Base-by-base conservation (phyloP, 1,140 invertebrate species). In the Drosophila murphyi region DNA sequence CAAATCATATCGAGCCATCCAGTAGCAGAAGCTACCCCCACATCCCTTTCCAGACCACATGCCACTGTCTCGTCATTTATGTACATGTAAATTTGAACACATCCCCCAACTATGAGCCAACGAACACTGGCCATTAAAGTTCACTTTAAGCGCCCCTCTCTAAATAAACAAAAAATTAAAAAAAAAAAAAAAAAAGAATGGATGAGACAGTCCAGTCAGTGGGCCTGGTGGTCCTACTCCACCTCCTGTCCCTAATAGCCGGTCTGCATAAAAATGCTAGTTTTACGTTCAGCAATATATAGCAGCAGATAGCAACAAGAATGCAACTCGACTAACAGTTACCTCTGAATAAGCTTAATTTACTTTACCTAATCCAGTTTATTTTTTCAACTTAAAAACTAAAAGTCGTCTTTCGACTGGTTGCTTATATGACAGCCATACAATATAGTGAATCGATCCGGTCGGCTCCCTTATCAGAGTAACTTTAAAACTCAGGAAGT, bases 261-360 rank as follows among this genome's bases (percentile, higher is more conserved):
- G 71, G 75, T 43, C 62, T 61, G 85, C 85, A 89, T 89, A 81
- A 89, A 89, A 90, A 89, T 89, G 75, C 75, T 85, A 89, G 89
- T 89, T 89, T 89, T 81, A 89, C 85, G 86, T 68, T 47, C 70
- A 41, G 50, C 39, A 59, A 45, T 28, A 50, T 34, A 55, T 43
- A 56, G 47, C 54, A 59, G 37, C 29, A n/a, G 63, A 54, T 3
- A n/a, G 32, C 6, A n/a, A 5, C 2, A 1, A 8, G 8, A 5
- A 39, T 5, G 0, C 5, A 57, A 4, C 7, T 37, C 39, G 63
- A 60, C 63, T 57, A 6, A 2, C 2, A 39, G 34, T 60, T 72
- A 72, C 56, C 56, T 2, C 7, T n/a, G n/a, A 56, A 29, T 54
- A 54, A 2, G 3, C 12, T 35, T 0, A 0, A 5, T 35, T 54